Evolutionary conservation across 2,797 vertebrate species (phyloP).

Genomic region (Crocodylus rhombifer): DNA sequence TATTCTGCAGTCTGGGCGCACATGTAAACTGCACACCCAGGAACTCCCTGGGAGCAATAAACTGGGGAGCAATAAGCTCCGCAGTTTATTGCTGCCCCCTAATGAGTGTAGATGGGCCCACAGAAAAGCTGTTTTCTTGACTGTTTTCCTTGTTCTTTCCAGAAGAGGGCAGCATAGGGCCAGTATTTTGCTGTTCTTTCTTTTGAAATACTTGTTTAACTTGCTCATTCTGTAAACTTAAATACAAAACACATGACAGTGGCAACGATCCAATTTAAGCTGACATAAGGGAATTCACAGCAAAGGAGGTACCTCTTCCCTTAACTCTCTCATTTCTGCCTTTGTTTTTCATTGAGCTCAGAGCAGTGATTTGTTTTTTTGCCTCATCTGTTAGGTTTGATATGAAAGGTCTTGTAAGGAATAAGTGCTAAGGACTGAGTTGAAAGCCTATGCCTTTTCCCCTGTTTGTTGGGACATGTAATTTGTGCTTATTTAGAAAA

Average conservation of each 20-base stretch:
- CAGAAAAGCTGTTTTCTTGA: background rate
- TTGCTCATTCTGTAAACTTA: background rate
- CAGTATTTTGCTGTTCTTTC: background rate
- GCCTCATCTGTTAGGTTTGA: no score
- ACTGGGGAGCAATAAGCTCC: no score
- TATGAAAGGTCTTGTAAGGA: no score
- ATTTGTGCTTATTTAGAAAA: no score
- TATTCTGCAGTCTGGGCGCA: no score
- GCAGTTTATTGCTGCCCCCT: no score
- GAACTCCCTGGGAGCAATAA: no score
- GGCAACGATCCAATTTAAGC: background rate
- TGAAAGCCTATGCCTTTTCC: no score
- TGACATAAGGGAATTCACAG: background rate
- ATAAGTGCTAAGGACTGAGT: no score
- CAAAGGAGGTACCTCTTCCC: background rate
- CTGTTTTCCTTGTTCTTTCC: background rate
- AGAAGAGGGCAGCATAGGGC: slow-evolving; percentile 18
- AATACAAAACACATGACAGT: background rate
- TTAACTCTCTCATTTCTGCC: background rate
- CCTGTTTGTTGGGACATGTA: no score
- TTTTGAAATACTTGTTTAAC: background rate
- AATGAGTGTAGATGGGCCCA: no score
- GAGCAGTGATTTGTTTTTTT: background rate
- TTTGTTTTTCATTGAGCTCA: background rate
- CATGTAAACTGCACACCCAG: no score